Base-by-base conservation (phyloP, 2,797 vertebrate genomes). In the Microctenopoma stevenorrisi region DNA sequence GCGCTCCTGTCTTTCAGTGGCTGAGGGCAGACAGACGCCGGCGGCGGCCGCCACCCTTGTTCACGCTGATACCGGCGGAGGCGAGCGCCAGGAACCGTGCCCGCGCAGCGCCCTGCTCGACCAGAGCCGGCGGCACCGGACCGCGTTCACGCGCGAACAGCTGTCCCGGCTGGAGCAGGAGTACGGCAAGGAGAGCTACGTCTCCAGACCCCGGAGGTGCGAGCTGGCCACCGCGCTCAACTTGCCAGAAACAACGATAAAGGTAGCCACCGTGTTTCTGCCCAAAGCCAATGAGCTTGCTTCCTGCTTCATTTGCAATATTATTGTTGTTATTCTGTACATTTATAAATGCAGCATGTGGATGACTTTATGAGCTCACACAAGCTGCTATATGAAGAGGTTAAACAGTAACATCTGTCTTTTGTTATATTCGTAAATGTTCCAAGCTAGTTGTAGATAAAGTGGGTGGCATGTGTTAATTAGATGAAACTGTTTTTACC, bases 91-190 rank as follows among this genome's bases (percentile, higher is more conserved):
- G 42, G 92, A 89, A 43, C 37, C 88, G 42, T 90, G 85, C 74
- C 47, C 88, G 44, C 86, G 90, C 68, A 81, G 83, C 78, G 54
- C 87, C 4, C 47, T 91, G 42, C 73, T 89, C 1, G 94, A 95
- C 61, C 87, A 91, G 4, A 91, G 87, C 65, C 86, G 94, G 49
- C 82, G 94, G n/a, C 93, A 94, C 82, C 86, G 94, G 16, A 95
- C 94, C 0, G 93, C 94, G 15, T 95, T 95, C 74, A 94, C 94
- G 1, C 90, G 92, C 8, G 91, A 93, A 59, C 94, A 95, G 88
- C 86, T 95, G 68, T 74, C 82, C 56, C 90, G 92, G 3, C 81
- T 95, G 51, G 94, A 95, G 84, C 89, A 93, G 79, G 94, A 95
- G 74, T 95, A 95, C 71, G 70, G 87, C 57, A 92, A 84, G 74